These are phyloP conservation scores for Budorcas taxicolor DNA, from an alignment of 2,113 vertebrate species.

Conservation along the genomic window DNA sequence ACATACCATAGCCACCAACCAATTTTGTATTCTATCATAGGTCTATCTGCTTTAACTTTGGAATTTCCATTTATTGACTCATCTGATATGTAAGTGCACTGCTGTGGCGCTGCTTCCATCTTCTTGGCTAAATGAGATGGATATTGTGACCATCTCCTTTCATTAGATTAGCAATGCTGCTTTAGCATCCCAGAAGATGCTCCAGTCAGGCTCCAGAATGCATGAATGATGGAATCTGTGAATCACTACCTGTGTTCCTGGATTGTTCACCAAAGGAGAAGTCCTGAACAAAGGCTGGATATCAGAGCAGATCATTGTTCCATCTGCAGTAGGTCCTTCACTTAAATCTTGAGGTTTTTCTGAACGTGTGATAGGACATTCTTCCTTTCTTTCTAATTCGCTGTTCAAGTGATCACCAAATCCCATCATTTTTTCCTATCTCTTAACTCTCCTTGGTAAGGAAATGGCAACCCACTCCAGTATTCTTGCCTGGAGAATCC, in stretches of 20 bases:
- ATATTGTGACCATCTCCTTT: conserved; percentile 4
- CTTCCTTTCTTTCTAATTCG: background rate
- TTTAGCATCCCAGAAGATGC: background rate
- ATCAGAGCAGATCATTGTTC: background rate
- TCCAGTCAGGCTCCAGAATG: background rate
- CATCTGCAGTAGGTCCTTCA: background rate
- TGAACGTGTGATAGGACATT: background rate
- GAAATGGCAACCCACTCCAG: no score
- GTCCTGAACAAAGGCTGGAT: background rate
- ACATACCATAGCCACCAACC: background rate
- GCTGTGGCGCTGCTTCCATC: background rate
- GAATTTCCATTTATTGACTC: background rate
- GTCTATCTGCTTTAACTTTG: background rate
- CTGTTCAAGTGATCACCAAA: background rate
- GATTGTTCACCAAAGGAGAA: background rate
- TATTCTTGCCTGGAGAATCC: no score
- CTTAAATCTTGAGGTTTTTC: background rate
- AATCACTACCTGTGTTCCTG: background rate
- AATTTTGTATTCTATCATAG: background rate
- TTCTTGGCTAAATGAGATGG: conserved; percentile 20
- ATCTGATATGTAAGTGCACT: background rate
- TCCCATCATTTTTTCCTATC: background rate
- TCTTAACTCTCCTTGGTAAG: background rate
- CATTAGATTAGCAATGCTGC: background rate
- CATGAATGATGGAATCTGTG: background rate